These are phyloP conservation scores for Trididemnum nubilum DNA, from an alignment of 23 tunicate species.

Conservation along the genomic window DNA sequence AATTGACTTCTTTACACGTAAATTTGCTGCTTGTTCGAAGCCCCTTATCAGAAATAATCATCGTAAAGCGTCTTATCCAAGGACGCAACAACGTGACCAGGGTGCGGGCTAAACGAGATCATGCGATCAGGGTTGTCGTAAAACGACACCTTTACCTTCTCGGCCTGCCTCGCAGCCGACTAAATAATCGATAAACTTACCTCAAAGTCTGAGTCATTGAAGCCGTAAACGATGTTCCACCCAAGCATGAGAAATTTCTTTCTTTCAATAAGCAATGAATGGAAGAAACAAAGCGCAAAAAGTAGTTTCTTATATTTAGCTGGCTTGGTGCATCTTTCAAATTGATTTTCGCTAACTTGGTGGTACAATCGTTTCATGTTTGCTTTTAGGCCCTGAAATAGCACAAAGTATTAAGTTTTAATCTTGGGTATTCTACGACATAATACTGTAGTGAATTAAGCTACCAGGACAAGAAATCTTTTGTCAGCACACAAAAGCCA, in stretches of 20 bases:
- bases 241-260: conserved; percentile 99
- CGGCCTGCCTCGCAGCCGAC: background rate
- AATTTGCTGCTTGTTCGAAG: background rate
- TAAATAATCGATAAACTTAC: conserved; percentile 21
- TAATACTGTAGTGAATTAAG: too few relatives aligned
- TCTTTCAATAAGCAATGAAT: conserved; percentile 93
- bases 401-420: too few relatives aligned
- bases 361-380: conserved; percentile 98
- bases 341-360: conserved; percentile 68
- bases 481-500: too few relatives aligned
- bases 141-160: too few relatives aligned
- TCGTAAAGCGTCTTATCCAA: too few relatives aligned
- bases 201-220: conserved; percentile 99
- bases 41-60: too few relatives aligned
- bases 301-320: conserved; percentile 90
- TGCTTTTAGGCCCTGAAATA: conserved; percentile 91
- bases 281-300: conserved; percentile 98
- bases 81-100: too few relatives aligned
- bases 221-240: conserved; percentile 98
- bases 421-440: too few relatives aligned
- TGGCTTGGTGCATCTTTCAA: conserved; percentile 81
- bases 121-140: too few relatives aligned
- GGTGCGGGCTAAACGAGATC: too few relatives aligned
- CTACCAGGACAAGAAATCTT: too few relatives aligned
- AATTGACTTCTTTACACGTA: background rate